phyloP scores from a whole-genome alignment of 2,888 invertebrate species.

The Melipona beecheii region DNA sequence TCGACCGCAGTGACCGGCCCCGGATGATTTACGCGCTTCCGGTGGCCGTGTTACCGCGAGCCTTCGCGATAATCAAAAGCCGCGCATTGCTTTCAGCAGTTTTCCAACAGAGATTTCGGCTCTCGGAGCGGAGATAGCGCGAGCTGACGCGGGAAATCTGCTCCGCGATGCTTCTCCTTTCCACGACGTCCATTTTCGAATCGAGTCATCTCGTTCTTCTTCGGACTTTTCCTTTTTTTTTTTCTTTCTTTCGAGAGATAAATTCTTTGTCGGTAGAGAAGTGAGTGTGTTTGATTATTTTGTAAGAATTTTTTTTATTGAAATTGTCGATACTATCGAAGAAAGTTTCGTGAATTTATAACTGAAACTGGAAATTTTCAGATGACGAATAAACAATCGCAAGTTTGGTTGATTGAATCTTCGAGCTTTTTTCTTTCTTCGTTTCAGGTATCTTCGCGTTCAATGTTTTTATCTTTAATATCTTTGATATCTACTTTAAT shows the following conservation, averaged over 20 bases:
- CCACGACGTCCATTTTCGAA: neutral
- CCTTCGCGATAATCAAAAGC: constrained; percentile 57
- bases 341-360: neutral
- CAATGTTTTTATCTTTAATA: too few species aligned
- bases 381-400: neutral
- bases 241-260: neutral
- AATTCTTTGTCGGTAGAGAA: neutral
- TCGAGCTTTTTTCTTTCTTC: neutral
- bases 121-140: neutral
- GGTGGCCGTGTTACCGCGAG: constrained; percentile 51
- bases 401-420: neutral
- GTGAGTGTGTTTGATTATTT: neutral
- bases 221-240: neutral
- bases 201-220: neutral
- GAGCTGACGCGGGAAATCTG: constrained; percentile 28
- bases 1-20: constrained; percentile 51
- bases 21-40: constrained; percentile 69
- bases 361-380: too few species aligned
- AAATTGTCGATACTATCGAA: neutral
- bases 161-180: neutral
- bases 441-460: neutral
- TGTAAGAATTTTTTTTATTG: neutral
- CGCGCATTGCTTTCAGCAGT: constrained; percentile 40
- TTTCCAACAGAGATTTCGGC: constrained; percentile 13
- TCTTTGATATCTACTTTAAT: too few species aligned